Base-by-base conservation (phyloP, 2,888 invertebrate genomes). In the Teleogryllus oceanicus region DNA sequence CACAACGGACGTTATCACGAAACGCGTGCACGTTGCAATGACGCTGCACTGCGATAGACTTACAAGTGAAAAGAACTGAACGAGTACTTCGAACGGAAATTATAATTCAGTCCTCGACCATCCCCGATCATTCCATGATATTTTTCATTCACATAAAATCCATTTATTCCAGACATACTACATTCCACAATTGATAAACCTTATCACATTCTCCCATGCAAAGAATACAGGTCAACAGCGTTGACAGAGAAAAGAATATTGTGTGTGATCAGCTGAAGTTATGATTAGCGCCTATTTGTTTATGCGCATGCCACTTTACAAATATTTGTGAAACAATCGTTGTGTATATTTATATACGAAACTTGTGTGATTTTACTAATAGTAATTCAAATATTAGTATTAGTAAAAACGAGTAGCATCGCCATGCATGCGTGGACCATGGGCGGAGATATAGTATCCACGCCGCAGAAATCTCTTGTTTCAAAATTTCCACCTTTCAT, bases 231-330 rank as follows among this genome's bases (percentile, higher is more conserved):
- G 13, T 62, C 13, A 62, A 62, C n/a, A n/a, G n/a, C 11, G 62
- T 62, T n/a, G 62, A 62, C n/a, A 62, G 12, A 62, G 16, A 62
- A 62, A 62, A 62, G 62, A 62, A 11, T 37, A 37, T 62, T 62
- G 62, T 62, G 62, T 16, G 62, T 62, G 62, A 62, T 62, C 62
- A 62, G 62, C 62, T 62, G n/a, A 37, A 37, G 37, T 37, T 37
- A 18, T 62, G 62, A 62, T 62, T 62, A 62, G 13, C 37, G 37
- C 62, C 62, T 62, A 62, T 62, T 62, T 62, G 62, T 62, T 62
- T 62, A 62, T 62, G 62, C 62, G 62, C 62, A 62, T 62, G 62
- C n/a, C 62, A 62, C 62, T 62, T 62, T 62, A 62, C 62, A 62
- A 62, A 62, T 62, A 62, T 62, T n/a, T 62, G 62, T 62, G 62